These are phyloP conservation scores for Troides oblongomaculatus DNA, from an alignment of 2,888 invertebrate species.

Conservation along the genomic window DNA sequence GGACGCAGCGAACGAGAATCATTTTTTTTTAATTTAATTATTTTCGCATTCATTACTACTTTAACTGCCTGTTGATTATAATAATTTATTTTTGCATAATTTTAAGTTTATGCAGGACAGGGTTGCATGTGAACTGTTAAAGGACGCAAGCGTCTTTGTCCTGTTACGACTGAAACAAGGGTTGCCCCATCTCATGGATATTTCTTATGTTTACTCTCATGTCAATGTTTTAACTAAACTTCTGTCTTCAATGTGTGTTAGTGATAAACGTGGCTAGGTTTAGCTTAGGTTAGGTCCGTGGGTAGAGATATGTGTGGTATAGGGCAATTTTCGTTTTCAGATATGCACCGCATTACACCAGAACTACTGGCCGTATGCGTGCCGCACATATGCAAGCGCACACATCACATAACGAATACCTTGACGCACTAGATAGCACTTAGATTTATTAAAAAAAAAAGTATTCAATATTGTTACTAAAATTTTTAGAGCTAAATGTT, in stretches of 20 bases:
- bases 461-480: constrained; percentile 56
- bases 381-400: constrained; percentile 80
- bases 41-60: constrained; percentile 58
- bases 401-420: constrained; percentile 76
- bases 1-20: constrained; percentile 51
- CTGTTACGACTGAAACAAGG: constrained; percentile 69
- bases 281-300: constrained; percentile 58
- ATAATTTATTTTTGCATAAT: constrained; percentile 49
- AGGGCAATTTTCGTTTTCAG: constrained; percentile 81
- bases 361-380: constrained; percentile 80
- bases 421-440: constrained; percentile 79
- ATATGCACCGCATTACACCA: constrained; percentile 80
- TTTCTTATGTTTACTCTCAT: constrained; percentile 75
- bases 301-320: constrained; percentile 76
- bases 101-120: constrained; percentile 56
- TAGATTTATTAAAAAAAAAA: constrained; percentile 64
- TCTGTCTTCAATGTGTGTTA: constrained; percentile 74
- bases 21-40: constrained; percentile 42
- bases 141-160: constrained; percentile 52
- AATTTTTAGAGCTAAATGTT: constrained; percentile 71
- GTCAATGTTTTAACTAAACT: constrained; percentile 76
- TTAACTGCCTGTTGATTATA: constrained; percentile 50
- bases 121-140: constrained; percentile 46
- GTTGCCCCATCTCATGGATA: constrained; percentile 80
- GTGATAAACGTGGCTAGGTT: constrained; percentile 60